A percentile compares a stretch with the other conserved stretches of the same genome.
These are phyloP conservation scores for Orthonyx spaldingii DNA, from an alignment of 2,113 vertebrate species.

Conservation along the genomic window DNA sequence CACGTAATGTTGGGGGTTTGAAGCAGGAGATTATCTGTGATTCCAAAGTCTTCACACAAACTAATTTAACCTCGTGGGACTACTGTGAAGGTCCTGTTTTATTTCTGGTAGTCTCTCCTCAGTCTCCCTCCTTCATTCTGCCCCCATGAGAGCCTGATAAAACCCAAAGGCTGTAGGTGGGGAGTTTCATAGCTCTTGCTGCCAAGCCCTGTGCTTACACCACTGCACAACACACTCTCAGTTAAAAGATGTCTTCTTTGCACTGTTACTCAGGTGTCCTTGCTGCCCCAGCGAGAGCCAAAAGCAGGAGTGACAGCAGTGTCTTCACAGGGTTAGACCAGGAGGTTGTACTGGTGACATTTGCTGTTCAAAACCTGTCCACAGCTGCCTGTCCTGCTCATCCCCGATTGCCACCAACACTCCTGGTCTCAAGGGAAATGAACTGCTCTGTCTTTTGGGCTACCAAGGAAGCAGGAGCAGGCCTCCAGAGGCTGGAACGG, in stretches of 20 bases:
- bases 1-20: not conserved
- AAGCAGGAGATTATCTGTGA: not conserved
- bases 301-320: not conserved
- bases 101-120: not conserved
- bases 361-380: not conserved
- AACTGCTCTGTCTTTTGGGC: not conserved
- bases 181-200: not conserved
- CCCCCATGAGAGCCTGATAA: not conserved
- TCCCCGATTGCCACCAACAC: not conserved
- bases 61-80: not conserved
- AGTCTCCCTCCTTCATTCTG: not conserved
- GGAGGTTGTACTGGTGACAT: not conserved
- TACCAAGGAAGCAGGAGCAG: not conserved
- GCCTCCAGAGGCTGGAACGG: not conserved
- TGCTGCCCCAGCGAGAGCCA: not conserved
- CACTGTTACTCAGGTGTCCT: not conserved
- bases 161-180: not conserved
- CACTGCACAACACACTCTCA: not conserved
- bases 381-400: accelerated
- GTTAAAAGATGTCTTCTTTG: not conserved
- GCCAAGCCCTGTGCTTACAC: not conserved
- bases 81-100: not conserved
- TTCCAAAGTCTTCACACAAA: not conserved
- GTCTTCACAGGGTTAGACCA: not conserved
- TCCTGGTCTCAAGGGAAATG: not conserved